Base-by-base conservation (phyloP, 2,888 invertebrate species). In the Caenorhabditis wallacei region DNA sequence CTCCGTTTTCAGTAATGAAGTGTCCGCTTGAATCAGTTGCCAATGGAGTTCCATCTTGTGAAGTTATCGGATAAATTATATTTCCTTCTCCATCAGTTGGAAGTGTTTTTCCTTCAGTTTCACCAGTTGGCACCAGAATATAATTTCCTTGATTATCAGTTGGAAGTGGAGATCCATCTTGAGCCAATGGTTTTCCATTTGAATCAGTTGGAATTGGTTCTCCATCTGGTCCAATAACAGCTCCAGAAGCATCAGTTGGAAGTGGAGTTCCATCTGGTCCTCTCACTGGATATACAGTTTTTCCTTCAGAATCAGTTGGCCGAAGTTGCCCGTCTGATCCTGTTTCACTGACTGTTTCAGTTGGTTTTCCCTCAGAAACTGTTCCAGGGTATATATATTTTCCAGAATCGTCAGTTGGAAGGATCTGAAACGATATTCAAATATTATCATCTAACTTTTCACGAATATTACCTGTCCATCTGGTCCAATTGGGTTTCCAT, bases 71-170 rank as follows among this genome's bases (percentile, higher is more conserved):
- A 7, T 43, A 13, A n/a, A 88, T 61, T 53, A 54, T 48, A 43
- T 72, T 61, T 59, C 85, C 84, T 2, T 11, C 18, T 22, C 10
- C 43, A 54, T 89, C 89, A 78, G 89, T 88, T 48, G 88, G 88
- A 43, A 89, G 71, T 2, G 81, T 71, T 3, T 59, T 59, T 20
- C 72, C 80, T 46, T 78, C 74, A 7, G 43, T 48, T n/a, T 56
- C 74, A n/a, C 84, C 20, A 2, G 46, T 18, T 18, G 46, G 46
- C 3, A 48, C 18, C 1, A 20, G 16, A 13, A 61, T 0, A 35
- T 83, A 63, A 48, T 78, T 69, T 53, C 82, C 40, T 11, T 54
- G 20, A 22, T 61, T 5, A 80, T 83, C 74, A 22, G 79, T 87
- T 10, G 88, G 85, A 18, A 88, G 51, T 11, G 79, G 74, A 18